These are phyloP conservation scores for Lycaena phlaeas DNA, from an alignment of 2,888 invertebrate genomes.

Conservation along the genomic window DNA sequence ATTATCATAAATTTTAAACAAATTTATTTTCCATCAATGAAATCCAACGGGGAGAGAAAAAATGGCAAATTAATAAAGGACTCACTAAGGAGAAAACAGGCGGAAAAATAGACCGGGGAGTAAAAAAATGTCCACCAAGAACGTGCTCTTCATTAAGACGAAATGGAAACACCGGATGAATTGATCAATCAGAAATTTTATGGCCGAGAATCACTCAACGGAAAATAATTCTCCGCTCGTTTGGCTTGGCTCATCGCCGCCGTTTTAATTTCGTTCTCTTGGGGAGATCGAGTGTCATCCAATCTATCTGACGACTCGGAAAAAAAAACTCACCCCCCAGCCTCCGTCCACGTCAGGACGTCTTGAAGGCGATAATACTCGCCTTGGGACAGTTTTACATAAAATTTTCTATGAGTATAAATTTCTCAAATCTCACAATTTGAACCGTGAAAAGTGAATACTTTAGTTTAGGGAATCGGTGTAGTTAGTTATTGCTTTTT, in stretches of 20 bases:
- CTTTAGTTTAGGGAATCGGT: background rate
- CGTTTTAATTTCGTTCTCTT: conserved; percentile 70
- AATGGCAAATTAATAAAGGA: conserved; percentile 63
- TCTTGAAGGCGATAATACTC: conserved; percentile 46
- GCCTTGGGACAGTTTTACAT: conserved; percentile 37
- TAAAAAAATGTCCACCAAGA: conserved; percentile 49
- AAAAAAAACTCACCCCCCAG: conserved; percentile 46
- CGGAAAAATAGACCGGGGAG: conserved; percentile 57
- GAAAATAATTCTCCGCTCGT: conserved; percentile 68
- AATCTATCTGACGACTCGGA: conserved; percentile 64
- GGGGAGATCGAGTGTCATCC: conserved; percentile 72
- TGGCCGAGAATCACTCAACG: conserved; percentile 71
- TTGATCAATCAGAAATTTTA: conserved; percentile 73
- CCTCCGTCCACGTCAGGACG: conserved; percentile 28
- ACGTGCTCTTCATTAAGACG: conserved; percentile 65
- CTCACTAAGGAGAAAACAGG: conserved; percentile 64
- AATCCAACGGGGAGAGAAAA: conserved; percentile 26
- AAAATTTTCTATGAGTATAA: conserved; percentile 14
- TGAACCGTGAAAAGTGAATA: no score
- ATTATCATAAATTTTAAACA: conserved; percentile 15
- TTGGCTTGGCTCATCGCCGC: conserved; percentile 65
- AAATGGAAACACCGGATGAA: conserved; percentile 65
- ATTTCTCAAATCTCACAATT: conserved; percentile 16
- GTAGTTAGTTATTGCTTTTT: background rate
- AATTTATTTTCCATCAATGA: conserved; percentile 49